These are phyloP conservation scores for Drosophila ustulata DNA, from an alignment of 2,888 invertebrate genomes.

Conservation along the genomic window DNA sequence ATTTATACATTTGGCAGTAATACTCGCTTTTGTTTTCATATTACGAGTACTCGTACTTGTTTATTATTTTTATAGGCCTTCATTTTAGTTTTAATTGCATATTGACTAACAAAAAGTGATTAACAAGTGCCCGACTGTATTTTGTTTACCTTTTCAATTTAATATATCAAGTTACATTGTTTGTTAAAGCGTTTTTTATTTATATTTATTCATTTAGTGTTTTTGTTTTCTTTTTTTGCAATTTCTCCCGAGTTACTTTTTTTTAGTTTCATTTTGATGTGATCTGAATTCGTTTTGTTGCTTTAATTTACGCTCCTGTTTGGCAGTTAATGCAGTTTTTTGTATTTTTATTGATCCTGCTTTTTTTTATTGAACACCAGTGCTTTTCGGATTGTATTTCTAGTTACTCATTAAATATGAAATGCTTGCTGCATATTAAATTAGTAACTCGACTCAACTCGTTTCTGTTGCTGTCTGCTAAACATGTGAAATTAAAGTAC, in stretches of 20 bases:
- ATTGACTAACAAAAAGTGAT: slow-evolving; percentile 70
- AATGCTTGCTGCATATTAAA: slow-evolving; percentile 52
- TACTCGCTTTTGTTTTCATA: slow-evolving; percentile 12
- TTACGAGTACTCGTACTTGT: slow-evolving; percentile 25
- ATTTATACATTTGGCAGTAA: slow-evolving; percentile 62
- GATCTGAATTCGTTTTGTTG: slow-evolving; percentile 18
- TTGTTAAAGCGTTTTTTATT: slow-evolving; percentile 41
- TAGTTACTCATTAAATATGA: slow-evolving; percentile 61
- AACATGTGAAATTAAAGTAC: slow-evolving; percentile 28
- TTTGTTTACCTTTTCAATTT: slow-evolving; percentile 42
- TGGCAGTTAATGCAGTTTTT: slow-evolving; percentile 31
- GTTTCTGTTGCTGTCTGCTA: slow-evolving; percentile 8
- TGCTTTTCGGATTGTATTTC: slow-evolving; percentile 39
- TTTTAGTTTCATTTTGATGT: slow-evolving; percentile 28
- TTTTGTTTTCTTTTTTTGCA: slow-evolving; percentile 5
- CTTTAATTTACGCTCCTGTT: slow-evolving; percentile 14
- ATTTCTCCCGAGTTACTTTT: slow-evolving; percentile 6
- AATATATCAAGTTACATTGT: slow-evolving; percentile 56
- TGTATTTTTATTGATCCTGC: background rate
- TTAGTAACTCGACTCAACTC: slow-evolving; percentile 28
- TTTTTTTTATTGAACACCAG: slow-evolving; percentile 8
- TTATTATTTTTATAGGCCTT: slow-evolving; percentile 37
- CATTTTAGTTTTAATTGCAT: slow-evolving; percentile 61
- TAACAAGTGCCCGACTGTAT: slow-evolving; percentile 56
- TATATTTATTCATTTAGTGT: slow-evolving; percentile 5